Percentiles rank a stretch among this genome's conserved stretches.
phyloP scores from a whole-genome alignment of 2,113 vertebrate species.

The Nasalis larvatus region DNA sequence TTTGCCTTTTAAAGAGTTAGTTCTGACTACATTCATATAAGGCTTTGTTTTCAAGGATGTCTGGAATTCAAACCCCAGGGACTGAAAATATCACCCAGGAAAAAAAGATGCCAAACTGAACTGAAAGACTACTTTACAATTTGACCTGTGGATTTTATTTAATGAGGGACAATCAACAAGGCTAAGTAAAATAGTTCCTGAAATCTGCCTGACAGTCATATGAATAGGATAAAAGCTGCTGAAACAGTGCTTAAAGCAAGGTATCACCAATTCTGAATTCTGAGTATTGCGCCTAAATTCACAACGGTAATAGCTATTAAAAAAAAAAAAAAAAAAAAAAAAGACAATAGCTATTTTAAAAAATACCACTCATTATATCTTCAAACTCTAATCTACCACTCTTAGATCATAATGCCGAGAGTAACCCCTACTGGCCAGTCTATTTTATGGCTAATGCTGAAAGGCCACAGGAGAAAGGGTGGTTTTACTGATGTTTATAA shows the following conservation, averaged over 20 bases:
- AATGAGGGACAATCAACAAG: neutral
- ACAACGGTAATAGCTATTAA: neutral
- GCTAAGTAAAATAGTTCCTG: neutral
- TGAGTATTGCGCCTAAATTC: neutral
- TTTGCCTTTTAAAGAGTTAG: neutral
- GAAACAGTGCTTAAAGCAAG: neutral
- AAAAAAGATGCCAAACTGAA: neutral
- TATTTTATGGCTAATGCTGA: neutral
- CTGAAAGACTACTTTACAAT: neutral
- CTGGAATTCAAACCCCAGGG: neutral
- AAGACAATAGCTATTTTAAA: neutral
- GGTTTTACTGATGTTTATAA: neutral
- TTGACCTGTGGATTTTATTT: neutral
- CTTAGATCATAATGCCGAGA: slow-evolving; percentile 1
- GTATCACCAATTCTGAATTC: neutral
- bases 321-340: neutral
- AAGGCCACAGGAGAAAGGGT: neutral
- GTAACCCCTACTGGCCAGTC: slow-evolving; percentile 39
- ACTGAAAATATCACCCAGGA: neutral
- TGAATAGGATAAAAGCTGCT: neutral
- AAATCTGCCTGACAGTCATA: neutral
- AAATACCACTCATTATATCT: neutral
- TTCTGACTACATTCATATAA: neutral
- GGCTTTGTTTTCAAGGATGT: neutral
- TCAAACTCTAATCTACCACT: neutral